phyloP scores from a whole-genome alignment of 2,113 vertebrate genomes.

The Hemiprocne comata region DNA sequence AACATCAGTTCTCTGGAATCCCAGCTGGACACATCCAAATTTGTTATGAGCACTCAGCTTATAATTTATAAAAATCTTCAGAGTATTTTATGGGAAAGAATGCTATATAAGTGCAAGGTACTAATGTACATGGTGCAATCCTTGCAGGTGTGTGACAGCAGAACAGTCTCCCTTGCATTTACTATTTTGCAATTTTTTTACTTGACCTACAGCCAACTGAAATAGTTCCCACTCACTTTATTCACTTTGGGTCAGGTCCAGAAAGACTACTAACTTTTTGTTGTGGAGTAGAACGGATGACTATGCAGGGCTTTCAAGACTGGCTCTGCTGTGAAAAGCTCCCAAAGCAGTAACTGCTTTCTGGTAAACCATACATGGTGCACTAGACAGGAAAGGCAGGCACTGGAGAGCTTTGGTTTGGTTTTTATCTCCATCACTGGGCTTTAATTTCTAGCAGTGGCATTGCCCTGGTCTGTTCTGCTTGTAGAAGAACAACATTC shows the following conservation, averaged over 20 bases:
- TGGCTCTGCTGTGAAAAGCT: not conserved
- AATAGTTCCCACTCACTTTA: slow-evolving; percentile 4
- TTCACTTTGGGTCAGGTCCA: not conserved
- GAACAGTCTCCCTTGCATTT: not conserved
- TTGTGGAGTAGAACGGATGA: not conserved
- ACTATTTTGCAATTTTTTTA: not conserved
- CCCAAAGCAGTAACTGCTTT: slow-evolving; percentile 2
- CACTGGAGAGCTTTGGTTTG: not conserved
- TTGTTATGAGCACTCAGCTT: fast-evolving
- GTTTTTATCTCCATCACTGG: not conserved
- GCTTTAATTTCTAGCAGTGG: not conserved
- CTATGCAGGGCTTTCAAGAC: slow-evolving; percentile 13
- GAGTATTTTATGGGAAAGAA: not conserved
- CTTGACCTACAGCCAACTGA: not conserved
- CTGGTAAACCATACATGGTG: not conserved
- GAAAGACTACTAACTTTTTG: not conserved
- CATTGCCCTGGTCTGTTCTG: not conserved
- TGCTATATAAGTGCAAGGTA: not conserved
- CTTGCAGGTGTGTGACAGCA: not conserved
- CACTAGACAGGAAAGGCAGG: slow-evolving; percentile 19
- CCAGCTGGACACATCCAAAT: not conserved
- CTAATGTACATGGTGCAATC: not conserved
- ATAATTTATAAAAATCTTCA: not conserved
- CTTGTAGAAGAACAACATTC: not conserved
- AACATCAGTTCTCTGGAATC: not conserved